Percentiles rank a stretch among this genome's conserved stretches.
Evolutionary conservation across 2,113 vertebrate species (phyloP).

Genomic region (Oenanthe oenanthe): DNA sequence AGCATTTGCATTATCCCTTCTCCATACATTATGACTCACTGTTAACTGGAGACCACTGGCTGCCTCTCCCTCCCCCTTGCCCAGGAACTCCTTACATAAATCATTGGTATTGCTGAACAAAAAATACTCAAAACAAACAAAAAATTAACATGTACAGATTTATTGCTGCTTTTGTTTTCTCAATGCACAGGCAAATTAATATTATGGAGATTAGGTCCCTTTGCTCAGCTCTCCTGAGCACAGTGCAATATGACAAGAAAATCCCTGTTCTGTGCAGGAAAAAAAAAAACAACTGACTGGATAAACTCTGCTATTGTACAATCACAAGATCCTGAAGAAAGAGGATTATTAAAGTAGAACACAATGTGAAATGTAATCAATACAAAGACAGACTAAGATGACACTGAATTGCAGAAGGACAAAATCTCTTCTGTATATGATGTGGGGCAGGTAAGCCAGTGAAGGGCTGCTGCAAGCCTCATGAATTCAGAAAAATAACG

Average conservation of each 20-base stretch:
- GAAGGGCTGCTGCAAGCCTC: not conserved
- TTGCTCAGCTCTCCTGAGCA: constrained; percentile 14
- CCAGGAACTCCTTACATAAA: constrained; percentile 25
- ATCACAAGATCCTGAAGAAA: constrained; percentile 53
- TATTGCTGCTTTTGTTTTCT: constrained; percentile 48
- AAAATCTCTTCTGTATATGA: not conserved
- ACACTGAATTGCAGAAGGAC: not conserved
- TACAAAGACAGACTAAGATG: not conserved
- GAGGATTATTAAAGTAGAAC: constrained; percentile 65
- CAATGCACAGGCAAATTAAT: constrained; percentile 25
- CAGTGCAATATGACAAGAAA: constrained; percentile 53
- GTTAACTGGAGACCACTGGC: constrained; percentile 8
- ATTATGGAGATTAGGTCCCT: constrained; percentile 56
- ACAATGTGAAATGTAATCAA: constrained; percentile 34
- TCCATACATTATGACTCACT: constrained; percentile 26
- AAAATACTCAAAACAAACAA: not conserved
- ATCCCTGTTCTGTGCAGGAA: constrained; percentile 3
- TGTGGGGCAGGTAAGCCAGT: not conserved
- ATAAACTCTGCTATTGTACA: constrained; percentile 51
- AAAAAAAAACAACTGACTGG: not conserved
- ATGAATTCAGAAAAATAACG: not conserved
- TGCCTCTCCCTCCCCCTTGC: not conserved
- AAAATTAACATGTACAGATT: constrained; percentile 11
- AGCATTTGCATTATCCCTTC: constrained; percentile 28
- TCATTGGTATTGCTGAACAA: not conserved